Conservation (phyloP, 2,888 invertebrate genomes). For the Coelogynopora nodosa region DNA sequence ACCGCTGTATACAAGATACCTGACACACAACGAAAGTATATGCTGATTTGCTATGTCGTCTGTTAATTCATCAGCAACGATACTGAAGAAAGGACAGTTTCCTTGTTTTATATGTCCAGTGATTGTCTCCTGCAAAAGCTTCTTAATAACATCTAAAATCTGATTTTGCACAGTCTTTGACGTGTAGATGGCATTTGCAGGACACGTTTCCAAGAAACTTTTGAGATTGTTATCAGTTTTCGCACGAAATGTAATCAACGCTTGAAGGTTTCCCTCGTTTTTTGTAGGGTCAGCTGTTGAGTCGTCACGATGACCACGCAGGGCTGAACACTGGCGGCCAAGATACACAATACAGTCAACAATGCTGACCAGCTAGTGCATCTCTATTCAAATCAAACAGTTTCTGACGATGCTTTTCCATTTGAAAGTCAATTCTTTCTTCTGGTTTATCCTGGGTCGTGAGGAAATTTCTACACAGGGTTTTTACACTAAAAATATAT, state of each 20-base stretch:
- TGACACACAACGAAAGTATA: not conserved
- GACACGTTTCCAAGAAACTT: not conserved
- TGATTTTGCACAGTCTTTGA: not conserved
- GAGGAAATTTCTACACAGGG: no score
- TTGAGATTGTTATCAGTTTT: not conserved
- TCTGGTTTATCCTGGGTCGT: not conserved
- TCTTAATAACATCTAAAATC: not conserved
- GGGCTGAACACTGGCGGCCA: not conserved
- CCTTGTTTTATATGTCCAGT: not conserved
- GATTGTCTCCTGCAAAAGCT: not conserved
- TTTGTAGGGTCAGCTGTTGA: not conserved
- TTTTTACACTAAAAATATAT: no score
- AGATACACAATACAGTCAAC: not conserved
- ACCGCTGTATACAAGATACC: no score
- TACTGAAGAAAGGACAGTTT: not conserved
- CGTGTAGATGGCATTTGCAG: not conserved
- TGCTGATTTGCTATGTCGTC: not conserved
- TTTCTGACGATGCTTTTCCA: not conserved
- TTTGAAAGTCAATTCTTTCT: not conserved
- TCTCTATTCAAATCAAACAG: not conserved
- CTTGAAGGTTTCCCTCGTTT: not conserved
- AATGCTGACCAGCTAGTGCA: not conserved
- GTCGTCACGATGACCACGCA: not conserved
- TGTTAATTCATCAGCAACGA: not conserved
- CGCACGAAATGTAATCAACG: not conserved